phyloP scores from a whole-genome alignment of 2,797 vertebrate genomes.

The Gouania willdenowi region DNA sequence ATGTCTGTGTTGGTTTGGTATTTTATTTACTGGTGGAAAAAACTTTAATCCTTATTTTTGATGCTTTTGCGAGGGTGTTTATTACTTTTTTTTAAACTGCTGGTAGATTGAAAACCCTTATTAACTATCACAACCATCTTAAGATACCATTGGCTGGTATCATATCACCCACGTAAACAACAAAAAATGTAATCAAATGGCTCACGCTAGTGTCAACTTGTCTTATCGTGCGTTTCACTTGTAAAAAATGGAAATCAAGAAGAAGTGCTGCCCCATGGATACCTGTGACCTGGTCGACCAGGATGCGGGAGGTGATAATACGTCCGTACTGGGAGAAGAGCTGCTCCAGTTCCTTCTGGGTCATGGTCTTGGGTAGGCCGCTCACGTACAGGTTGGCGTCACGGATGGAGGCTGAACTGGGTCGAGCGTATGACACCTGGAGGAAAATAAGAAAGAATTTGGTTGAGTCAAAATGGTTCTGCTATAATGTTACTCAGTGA shows the following conservation, averaged over 20 bases:
- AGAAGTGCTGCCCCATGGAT: conserved; percentile 73
- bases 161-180: background rate
- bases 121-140: too few species aligned
- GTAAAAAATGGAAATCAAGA: conserved; percentile 26
- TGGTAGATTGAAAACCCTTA: too few species aligned
- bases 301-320: conserved; percentile 99
- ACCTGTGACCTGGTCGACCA: conserved; percentile 99
- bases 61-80: too few species aligned
- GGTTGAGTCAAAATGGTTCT: too few species aligned
- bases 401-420: conserved; percentile 98
- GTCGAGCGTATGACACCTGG: conserved; percentile 97
- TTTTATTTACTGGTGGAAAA: too few species aligned
- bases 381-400: conserved; percentile 99
- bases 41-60: too few species aligned
- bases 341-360: conserved; percentile 98
- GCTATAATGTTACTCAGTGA: too few species aligned
- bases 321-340: conserved; percentile 99
- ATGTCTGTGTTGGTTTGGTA: too few species aligned
- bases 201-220: background rate
- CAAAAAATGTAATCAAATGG: background rate
- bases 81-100: too few species aligned
- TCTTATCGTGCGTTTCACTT: background rate
- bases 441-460: too few species aligned
- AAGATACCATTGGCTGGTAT: too few species aligned
- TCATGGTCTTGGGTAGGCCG: conserved; percentile 98